These are phyloP conservation scores for Tapera naevia DNA, from an alignment of 2,797 vertebrate genomes.

Conservation along the genomic window DNA sequence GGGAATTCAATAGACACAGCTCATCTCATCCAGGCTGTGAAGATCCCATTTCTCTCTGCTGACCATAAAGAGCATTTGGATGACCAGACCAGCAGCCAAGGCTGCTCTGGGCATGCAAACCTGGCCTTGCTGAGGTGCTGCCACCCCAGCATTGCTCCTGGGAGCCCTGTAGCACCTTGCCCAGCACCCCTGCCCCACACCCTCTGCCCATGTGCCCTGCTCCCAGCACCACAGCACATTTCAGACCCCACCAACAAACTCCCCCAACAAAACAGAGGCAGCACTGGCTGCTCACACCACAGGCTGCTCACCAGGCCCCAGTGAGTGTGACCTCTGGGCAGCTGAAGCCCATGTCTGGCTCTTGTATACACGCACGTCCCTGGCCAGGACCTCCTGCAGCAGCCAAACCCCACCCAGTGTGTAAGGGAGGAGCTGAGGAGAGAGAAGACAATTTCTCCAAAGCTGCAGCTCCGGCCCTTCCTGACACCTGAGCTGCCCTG, in stretches of 20 bases:
- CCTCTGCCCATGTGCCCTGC: not conserved
- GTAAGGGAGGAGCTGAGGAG: not conserved
- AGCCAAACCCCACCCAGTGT: not conserved
- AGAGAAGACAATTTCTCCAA: not conserved
- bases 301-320: not conserved
- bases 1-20: rapidly evolving
- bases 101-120: not conserved
- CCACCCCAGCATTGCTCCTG: not conserved
- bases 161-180: not conserved
- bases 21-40: rapidly evolving
- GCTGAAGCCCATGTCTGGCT: not conserved
- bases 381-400: not conserved
- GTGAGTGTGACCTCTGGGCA: not conserved
- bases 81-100: too few species aligned
- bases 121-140: not conserved
- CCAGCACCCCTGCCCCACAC: not conserved
- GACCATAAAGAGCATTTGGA: not conserved
- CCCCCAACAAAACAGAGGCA: not conserved
- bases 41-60: not conserved
- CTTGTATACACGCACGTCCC: not conserved
- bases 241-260: not conserved
- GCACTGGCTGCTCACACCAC: not conserved
- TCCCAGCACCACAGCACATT: not conserved
- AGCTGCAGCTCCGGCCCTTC: too few species aligned
- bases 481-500: too few species aligned